Percentiles rank a stretch among this genome's conserved stretches.
phyloP scores from a whole-genome alignment of 2,888 invertebrate species.

The Leptopilina drosophilae region DNA sequence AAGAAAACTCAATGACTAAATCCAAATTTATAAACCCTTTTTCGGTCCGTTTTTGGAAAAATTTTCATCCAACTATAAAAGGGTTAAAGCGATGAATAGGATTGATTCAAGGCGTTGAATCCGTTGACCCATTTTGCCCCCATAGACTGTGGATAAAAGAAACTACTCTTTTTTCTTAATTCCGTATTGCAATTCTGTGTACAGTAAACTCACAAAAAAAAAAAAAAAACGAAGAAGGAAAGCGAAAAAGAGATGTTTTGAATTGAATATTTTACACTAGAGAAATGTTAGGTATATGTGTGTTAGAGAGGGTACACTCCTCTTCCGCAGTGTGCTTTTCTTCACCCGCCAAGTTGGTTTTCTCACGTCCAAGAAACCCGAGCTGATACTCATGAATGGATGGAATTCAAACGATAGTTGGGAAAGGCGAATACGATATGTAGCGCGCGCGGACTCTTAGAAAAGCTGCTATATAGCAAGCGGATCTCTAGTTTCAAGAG shows the following conservation, averaged over 20 bases:
- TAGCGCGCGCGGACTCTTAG: not conserved
- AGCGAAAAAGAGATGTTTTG: not conserved
- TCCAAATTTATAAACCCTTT: too few relatives aligned
- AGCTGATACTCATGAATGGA: slow-evolving; percentile 35
- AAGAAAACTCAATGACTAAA: too few relatives aligned
- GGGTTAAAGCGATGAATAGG: not conserved
- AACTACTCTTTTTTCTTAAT: slow-evolving; percentile 20
- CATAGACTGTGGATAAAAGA: not conserved
- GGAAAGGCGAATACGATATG: slow-evolving; percentile 16
- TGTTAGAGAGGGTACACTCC: not conserved
- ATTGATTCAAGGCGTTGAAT: not conserved
- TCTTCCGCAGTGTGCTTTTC: slow-evolving; percentile 7
- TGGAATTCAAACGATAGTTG: slow-evolving; percentile 28
- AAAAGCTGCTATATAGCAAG: slow-evolving; percentile 5
- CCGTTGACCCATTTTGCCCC: not conserved
- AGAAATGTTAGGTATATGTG: not conserved
- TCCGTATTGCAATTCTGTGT: not conserved
- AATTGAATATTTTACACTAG: slow-evolving; percentile 22
- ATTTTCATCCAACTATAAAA: too few relatives aligned
- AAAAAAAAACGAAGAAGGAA: too few relatives aligned
- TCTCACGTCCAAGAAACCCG: slow-evolving; percentile 32
- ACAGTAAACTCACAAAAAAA: slow-evolving; percentile 17
- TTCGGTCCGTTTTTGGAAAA: too few relatives aligned
- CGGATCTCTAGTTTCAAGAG: slow-evolving; percentile 40
- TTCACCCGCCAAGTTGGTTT: slow-evolving; percentile 10